Percentiles rank a stretch among this genome's conserved stretches.
These are phyloP conservation scores for Lepidochrysops patricia DNA, from an alignment of 2,888 invertebrate genomes.

Conservation along the genomic window DNA sequence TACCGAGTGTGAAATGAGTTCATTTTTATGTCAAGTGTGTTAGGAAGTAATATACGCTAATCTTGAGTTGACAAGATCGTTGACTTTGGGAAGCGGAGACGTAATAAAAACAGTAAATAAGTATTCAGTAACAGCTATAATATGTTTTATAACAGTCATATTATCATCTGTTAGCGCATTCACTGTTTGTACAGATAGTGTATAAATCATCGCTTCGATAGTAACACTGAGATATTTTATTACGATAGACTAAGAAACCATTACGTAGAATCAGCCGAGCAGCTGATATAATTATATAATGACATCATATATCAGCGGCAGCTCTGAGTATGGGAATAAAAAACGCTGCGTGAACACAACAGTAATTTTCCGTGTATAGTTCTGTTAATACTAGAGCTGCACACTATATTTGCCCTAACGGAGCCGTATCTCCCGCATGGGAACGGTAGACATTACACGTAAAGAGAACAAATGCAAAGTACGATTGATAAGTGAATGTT, in stretches of 20 bases:
- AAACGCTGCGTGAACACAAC: constrained; percentile 35
- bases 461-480: neutral
- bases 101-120: neutral
- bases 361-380: constrained; percentile 57
- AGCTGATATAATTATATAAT: constrained; percentile 31
- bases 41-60: neutral
- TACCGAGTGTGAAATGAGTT: constrained; percentile 5
- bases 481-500: neutral
- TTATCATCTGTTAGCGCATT: neutral
- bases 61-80: neutral
- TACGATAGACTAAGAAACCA: constrained; percentile 15
- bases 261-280: constrained; percentile 28
- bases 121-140: neutral
- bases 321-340: constrained; percentile 45
- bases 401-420: constrained; percentile 63
- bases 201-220: constrained; percentile 5
- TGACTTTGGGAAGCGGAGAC: neutral
- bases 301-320: constrained; percentile 28
- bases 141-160: neutral
- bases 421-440: constrained; percentile 55
- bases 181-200: neutral
- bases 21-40: neutral
- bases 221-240: neutral
- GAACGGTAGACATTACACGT: constrained; percentile 32
- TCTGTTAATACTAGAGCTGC: constrained; percentile 48